Evolutionary conservation across 2,797 vertebrate species (phyloP), one percentile per base, ranked within the genome.

Genomic region (Sebastes wilsoni): DNA sequence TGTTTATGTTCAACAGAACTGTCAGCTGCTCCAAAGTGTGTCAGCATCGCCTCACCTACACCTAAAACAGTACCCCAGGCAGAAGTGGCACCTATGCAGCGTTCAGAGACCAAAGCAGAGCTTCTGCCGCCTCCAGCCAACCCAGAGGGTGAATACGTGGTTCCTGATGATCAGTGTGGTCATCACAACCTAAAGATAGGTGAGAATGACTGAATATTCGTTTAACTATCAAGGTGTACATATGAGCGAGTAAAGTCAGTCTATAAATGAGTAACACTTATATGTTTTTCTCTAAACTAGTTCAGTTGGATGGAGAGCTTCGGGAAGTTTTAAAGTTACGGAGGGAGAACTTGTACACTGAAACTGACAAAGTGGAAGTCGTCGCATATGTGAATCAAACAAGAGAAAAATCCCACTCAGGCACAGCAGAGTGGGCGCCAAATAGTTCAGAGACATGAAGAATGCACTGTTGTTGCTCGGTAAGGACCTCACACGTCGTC

Each of bases 11-110:
- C 20, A 55, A 64, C 87, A 95, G 94, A 85, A 1, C 0, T 66
- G 8, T 28, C 76, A 8, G 30, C 72, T 14, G 7, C 42, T 55
- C 87, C 91, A 0, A 27, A 65, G 23, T 54, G 30, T 49, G 10
- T 65, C 32, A 60, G 18, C 73, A 4, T 56, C 52, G 6, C 38
- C 5, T 2, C 75, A 9, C 1, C 25, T 14, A 1, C 16, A 22
- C 1, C 66, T 11, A 88, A 79, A 82, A 10, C 3, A 0, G 1
- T 83, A 25, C 92, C 89, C 38, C 60, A 22, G 66, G 92, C 87
- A 4, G 42, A 87, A 30, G 88, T 93, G 71, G 42, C 74, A 2
- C 94, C 94, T 1, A 82, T 76, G 72, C 54, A 64, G 73, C 80
- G 3, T 4, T 73, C 65, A n/a, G 3, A 32, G 34, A 56, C 9